A percentile compares a stretch with the other conserved stretches of the same genome.
These are phyloP conservation scores for Chymomyza fuscimana DNA, from an alignment of 2,888 invertebrate genomes.

Conservation along the genomic window DNA sequence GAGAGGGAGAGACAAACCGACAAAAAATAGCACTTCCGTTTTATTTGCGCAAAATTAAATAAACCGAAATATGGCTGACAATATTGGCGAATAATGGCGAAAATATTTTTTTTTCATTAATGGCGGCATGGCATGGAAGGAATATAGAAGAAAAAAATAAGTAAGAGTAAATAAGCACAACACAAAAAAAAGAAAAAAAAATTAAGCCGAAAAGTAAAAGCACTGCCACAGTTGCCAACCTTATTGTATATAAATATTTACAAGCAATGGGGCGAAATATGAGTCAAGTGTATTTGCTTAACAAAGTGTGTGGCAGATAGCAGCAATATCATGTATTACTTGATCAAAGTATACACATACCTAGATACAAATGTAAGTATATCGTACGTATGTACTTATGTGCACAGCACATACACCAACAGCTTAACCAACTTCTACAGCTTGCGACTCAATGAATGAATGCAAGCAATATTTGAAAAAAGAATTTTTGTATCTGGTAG, in stretches of 20 bases:
- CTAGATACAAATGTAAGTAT: background rate
- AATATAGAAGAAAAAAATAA: conserved; percentile 41
- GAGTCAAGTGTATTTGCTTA: background rate
- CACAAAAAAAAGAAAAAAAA: conserved; percentile 39
- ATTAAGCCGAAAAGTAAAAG: conserved; percentile 68
- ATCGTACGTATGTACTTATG: background rate
- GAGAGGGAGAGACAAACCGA: conserved; percentile 27
- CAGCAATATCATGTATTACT: background rate
- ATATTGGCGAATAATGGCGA: conserved; percentile 74
- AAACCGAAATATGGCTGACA: conserved; percentile 74
- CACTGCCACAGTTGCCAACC: conserved; percentile 52
- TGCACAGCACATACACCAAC: background rate
- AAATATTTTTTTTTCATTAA: conserved; percentile 72
- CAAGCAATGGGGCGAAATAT: background rate
- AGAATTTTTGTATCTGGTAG: no score
- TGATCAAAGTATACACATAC: background rate
- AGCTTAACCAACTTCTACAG: no score
- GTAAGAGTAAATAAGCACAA: conserved; percentile 33
- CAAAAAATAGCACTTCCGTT: conserved; percentile 74
- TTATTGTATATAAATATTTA: conserved; percentile 70
- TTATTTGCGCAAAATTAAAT: conserved; percentile 76
- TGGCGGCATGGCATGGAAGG: conserved; percentile 45
- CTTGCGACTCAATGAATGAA: no score
- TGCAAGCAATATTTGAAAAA: no score
- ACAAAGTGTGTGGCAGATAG: background rate